phyloP scores from a whole-genome alignment of 1,140 invertebrate species.

The Gryon sp. region DNA sequence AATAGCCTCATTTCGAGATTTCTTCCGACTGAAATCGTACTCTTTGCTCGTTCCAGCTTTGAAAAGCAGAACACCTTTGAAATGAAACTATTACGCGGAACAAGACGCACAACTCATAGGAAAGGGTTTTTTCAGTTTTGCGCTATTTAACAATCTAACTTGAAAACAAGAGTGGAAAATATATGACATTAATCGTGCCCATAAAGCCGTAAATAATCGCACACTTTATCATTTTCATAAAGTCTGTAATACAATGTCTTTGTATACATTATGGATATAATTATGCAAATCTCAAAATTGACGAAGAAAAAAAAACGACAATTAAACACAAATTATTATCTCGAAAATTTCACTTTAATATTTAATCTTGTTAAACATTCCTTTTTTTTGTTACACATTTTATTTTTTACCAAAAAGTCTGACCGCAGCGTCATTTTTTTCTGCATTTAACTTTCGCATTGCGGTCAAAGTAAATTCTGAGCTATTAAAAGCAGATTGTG shows the following conservation, averaged over 20 bases:
- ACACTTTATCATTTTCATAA: slow-evolving; percentile 39
- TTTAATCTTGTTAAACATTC: no score
- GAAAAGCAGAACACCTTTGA: slow-evolving; percentile 62
- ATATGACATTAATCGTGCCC: slow-evolving; percentile 56
- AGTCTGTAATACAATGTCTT: slow-evolving; percentile 16
- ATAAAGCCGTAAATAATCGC: slow-evolving; percentile 41
- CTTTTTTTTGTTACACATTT: no score
- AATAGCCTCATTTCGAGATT: slow-evolving; percentile 60
- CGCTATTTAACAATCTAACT: slow-evolving; percentile 64
- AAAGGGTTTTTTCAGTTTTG: slow-evolving; percentile 65
- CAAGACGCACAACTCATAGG: slow-evolving; percentile 49
- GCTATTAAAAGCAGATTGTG: slow-evolving; percentile 2
- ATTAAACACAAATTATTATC: no score
- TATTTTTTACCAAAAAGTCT: not conserved
- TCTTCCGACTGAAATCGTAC: slow-evolving; percentile 60
- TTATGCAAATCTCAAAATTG: no score
- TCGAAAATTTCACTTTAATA: no score
- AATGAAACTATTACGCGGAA: slow-evolving; percentile 63
- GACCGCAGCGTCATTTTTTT: slow-evolving; percentile 19
- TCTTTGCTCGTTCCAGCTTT: slow-evolving; percentile 65
- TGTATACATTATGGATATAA: no score
- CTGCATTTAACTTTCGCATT: slow-evolving; percentile 22
- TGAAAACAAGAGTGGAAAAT: slow-evolving; percentile 73
- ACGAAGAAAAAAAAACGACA: no score
- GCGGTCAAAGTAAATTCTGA: slow-evolving; percentile 33